Percentiles rank a stretch among this genome's conserved stretches.
Evolutionary conservation across 2,113 vertebrate genomes (phyloP).

Genomic region (Enhydra lutris): DNA sequence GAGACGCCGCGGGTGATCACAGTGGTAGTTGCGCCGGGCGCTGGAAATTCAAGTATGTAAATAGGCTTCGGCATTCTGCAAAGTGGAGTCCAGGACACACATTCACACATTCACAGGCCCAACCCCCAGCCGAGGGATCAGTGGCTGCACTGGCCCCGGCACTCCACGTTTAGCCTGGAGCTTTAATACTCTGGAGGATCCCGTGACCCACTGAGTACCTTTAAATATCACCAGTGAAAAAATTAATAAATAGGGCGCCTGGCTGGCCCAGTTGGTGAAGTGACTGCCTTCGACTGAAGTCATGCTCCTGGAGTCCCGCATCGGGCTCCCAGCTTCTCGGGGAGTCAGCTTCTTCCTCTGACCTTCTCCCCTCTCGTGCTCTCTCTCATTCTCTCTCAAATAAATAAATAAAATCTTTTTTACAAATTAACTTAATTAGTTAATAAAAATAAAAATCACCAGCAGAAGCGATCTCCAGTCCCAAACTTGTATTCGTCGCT

Average conservation of each 20-base stretch:
- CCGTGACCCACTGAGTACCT: neutral
- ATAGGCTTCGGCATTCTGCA: neutral
- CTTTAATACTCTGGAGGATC: neutral
- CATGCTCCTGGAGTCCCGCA: no score
- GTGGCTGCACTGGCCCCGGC: neutral
- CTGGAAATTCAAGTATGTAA: conserved; percentile 7
- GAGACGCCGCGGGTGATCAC: neutral
- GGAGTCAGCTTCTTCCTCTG: no score
- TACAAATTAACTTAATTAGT: no score
- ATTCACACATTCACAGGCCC: neutral
- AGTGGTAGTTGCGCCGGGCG: neutral
- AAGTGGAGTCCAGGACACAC: neutral
- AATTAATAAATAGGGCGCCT: no score
- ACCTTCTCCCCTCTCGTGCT: no score
- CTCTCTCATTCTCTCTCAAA: no score
- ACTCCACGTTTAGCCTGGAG: neutral
- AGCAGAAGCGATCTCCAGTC: neutral
- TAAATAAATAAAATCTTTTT: no score
- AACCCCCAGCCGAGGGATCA: neutral
- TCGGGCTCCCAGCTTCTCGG: no score
- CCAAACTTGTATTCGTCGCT: neutral
- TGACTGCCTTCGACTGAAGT: no score
- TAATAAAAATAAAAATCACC: neutral
- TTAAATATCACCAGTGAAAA: neutral
- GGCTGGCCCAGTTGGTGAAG: no score